Evolutionary conservation across 2,888 invertebrate genomes (phyloP).

Genomic region (Tenthredo mesomela): DNA sequence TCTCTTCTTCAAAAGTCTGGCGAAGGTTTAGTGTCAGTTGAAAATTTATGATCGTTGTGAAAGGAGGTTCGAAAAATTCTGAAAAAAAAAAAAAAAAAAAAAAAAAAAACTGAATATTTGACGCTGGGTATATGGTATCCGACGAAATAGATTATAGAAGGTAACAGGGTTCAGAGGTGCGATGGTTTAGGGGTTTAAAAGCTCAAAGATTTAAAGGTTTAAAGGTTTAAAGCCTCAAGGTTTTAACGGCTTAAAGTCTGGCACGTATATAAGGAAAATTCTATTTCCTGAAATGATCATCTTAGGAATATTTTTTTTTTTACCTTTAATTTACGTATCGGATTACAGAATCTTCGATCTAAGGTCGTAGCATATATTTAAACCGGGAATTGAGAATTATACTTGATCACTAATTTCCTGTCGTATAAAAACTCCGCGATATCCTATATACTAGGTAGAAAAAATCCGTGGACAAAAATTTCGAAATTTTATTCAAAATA

Average conservation of each 20-base stretch:
- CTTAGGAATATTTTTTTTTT: background rate
- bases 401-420: background rate
- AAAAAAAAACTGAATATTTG: conserved; percentile 7
- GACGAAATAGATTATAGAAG: conserved; percentile 28
- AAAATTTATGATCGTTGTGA: background rate
- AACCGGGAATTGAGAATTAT: background rate
- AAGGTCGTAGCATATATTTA: background rate
- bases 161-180: conserved; percentile 39
- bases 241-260: conserved; percentile 19
- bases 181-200: conserved; percentile 42
- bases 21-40: background rate
- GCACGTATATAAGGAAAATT: conserved; percentile 21
- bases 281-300: conserved; percentile 1
- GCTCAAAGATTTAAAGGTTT: conserved; percentile 45
- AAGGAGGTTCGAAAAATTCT: background rate
- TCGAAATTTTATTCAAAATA: too few species aligned
- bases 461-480: background rate
- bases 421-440: background rate
- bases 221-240: conserved; percentile 42
- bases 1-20: too few species aligned
- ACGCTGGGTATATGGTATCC: background rate
- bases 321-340: background rate
- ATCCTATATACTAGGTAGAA: background rate
- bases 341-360: background rate
- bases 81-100: background rate